Evolutionary conservation across 2,888 invertebrate genomes (phyloP), one percentile per base, ranked within the genome.

Genomic region (Sialis fuliginosa): DNA sequence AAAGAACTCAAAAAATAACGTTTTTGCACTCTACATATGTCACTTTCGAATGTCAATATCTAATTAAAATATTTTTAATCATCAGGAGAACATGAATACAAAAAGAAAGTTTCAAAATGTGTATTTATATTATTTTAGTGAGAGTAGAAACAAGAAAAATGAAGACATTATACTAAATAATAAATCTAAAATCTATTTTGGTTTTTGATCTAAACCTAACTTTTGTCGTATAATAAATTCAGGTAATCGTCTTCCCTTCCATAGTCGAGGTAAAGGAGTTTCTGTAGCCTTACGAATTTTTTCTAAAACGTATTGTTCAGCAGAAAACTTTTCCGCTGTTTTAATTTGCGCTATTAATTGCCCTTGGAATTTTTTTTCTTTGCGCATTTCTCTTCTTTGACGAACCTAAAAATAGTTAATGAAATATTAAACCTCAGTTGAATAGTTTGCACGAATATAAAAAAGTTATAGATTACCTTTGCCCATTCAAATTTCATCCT

Each of bases 291-390:
- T 62, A 9, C 67, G 60, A 1, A 90, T 58, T 56, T 79, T 77
- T 13, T 74, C 70, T 0, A 68, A 62, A 0, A 89, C 85, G 60
- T 83, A 84, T 44, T 72, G 60, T 52, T 80, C 79, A 0, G 89
- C 81, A 49, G 81, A 76, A 63, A 90, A 91, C 46, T 72, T 69
- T 52, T 87, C 77, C 0, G 86, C 88, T 41, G 73, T 67, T 60
- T 78, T 78, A 8, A 87, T 75, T 60, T 83, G 72, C 0, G 71
- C 67, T 48, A 85, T 65, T 0, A 89, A 67, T 46, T 70, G 70
- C 1, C 76, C 79, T 56, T 88, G 83, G 64, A 88, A 90, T 5
- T 63, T 66, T 57, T 83, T 89, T 58, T 90, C 89, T 59, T 81
- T 88, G 42, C 70, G 70, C 58, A 80, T 66, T 57, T 81, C 80